Evolutionary conservation across 2,888 invertebrate genomes (phyloP).

Genomic region (Dryobota labecula): DNA sequence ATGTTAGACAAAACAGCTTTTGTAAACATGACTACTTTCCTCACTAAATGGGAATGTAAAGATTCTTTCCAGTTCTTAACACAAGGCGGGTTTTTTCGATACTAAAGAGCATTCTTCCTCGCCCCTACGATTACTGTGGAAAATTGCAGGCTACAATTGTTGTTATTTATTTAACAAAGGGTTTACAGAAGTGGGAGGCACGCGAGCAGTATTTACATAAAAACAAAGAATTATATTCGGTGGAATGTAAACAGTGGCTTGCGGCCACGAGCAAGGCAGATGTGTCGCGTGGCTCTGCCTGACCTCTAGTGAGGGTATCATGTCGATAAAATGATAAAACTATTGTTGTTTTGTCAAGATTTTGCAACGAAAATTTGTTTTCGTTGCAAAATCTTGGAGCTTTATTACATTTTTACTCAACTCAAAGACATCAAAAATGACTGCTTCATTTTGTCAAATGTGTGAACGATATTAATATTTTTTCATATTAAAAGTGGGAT

Average conservation of each 20-base stretch:
- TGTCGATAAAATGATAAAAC: slow-evolving; percentile 51
- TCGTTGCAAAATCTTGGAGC: no score
- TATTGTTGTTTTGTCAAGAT: neutral
- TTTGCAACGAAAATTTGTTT: neutral
- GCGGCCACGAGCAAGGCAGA: slow-evolving; percentile 70
- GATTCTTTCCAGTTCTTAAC: slow-evolving; percentile 46
- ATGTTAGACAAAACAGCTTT: slow-evolving; percentile 40
- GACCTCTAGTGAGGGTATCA: slow-evolving; percentile 54
- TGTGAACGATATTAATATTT: slow-evolving; percentile 13
- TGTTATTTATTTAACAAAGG: slow-evolving; percentile 66
- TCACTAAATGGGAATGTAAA: slow-evolving; percentile 49
- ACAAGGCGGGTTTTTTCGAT: slow-evolving; percentile 40
- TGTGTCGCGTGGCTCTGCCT: slow-evolving; percentile 71
- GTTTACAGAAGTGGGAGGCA: slow-evolving; percentile 65
- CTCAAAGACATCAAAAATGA: neutral
- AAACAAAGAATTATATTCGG: slow-evolving; percentile 78
- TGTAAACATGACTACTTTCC: slow-evolving; percentile 53
- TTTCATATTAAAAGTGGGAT: slow-evolving; percentile 12
- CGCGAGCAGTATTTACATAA: slow-evolving; percentile 73
- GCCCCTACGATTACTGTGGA: slow-evolving; percentile 51
- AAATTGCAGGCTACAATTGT: slow-evolving; percentile 63
- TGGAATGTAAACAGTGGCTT: slow-evolving; percentile 71
- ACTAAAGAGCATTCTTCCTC: slow-evolving; percentile 54
- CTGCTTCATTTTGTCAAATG: slow-evolving; percentile 3
- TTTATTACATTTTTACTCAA: neutral